phyloP scores from a whole-genome alignment of 2,888 invertebrate genomes.

The Cephus pulcher region DNA sequence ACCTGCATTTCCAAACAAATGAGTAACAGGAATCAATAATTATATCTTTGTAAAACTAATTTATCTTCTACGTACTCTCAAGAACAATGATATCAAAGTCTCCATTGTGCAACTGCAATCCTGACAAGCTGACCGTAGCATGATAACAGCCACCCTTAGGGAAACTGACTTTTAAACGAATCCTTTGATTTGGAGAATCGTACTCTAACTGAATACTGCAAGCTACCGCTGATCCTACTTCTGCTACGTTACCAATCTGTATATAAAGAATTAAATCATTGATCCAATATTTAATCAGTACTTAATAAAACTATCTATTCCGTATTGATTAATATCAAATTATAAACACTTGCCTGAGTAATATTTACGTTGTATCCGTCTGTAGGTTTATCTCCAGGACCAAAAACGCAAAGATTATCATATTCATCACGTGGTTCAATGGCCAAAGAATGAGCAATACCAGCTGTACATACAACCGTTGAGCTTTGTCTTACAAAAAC shows the following conservation, averaged over 20 bases:
- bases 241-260: constrained; percentile 74
- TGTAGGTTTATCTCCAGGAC: constrained; percentile 72
- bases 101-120: constrained; percentile 84
- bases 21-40: not conserved
- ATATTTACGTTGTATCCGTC: constrained; percentile 68
- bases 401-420: constrained; percentile 83
- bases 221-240: constrained; percentile 70
- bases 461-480: constrained; percentile 86
- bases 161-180: constrained; percentile 82
- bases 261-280: constrained; percentile 22
- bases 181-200: constrained; percentile 82
- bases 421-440: constrained; percentile 93
- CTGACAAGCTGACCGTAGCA: constrained; percentile 82
- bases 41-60: not conserved
- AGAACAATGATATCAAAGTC: constrained; percentile 93
- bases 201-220: constrained; percentile 75
- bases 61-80: constrained; percentile 74
- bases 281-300: not conserved
- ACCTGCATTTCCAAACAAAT: constrained; percentile 65
- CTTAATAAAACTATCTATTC: not conserved
- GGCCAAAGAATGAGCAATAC: constrained; percentile 80
- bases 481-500: constrained; percentile 86
- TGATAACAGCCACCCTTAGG: constrained; percentile 84
- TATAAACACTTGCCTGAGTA: constrained; percentile 54
- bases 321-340: not conserved